Evolutionary conservation across 2,888 invertebrate genomes (phyloP).

Genomic region (Cephonodes hylas): DNA sequence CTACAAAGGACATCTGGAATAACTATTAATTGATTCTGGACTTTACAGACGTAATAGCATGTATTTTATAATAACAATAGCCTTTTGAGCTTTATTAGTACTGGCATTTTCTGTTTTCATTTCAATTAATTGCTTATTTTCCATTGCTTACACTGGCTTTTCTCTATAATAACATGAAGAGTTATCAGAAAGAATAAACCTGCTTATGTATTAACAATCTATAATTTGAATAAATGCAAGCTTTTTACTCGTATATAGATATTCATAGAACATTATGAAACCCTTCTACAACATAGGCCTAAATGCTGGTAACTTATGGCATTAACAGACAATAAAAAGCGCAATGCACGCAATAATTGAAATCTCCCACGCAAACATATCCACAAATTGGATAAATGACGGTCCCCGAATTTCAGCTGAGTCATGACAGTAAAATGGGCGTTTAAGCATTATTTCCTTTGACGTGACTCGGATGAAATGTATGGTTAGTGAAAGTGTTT

Average conservation of each 20-base stretch:
- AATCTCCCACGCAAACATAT: conserved; percentile 11
- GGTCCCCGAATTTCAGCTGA: conserved; percentile 5
- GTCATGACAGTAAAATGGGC: conserved; percentile 19
- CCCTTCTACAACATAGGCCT: too few relatives aligned
- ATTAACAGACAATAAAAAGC: neutral
- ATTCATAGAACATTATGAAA: too few relatives aligned
- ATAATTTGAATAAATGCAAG: too few relatives aligned
- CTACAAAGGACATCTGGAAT: neutral
- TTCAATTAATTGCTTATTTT: neutral
- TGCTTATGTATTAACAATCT: too few relatives aligned
- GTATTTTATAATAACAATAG: too few relatives aligned
- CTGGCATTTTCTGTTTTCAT: too few relatives aligned
- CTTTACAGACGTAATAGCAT: neutral
- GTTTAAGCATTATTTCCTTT: conserved; percentile 12
- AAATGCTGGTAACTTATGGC: neutral
- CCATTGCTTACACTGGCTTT: neutral
- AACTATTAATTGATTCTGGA: neutral
- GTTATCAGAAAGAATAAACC: too few relatives aligned
- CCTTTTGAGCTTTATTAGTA: too few relatives aligned
- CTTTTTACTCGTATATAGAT: too few relatives aligned
- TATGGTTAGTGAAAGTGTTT: neutral
- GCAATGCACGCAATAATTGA: conserved; percentile 1
- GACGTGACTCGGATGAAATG: conserved; percentile 1
- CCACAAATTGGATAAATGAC: conserved; percentile 13
- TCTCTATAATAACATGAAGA: too few relatives aligned